Evolutionary conservation across 2,888 invertebrate genomes (phyloP).

Genomic region (Protophormia terraenovae): DNA sequence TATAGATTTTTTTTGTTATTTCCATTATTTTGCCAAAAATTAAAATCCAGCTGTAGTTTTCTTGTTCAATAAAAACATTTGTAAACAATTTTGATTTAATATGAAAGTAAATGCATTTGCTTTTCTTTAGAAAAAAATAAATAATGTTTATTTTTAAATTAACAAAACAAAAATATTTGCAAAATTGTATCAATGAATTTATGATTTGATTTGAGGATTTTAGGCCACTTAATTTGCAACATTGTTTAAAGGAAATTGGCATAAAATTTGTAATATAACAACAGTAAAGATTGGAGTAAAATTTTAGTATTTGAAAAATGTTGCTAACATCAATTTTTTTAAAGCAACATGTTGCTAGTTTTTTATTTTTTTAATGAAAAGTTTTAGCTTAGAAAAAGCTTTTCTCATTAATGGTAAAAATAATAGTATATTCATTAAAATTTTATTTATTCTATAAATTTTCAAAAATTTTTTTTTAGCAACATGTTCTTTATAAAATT

Average conservation of each 20-base stretch:
- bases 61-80: slow-evolving; percentile 31
- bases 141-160: background rate
- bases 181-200: background rate
- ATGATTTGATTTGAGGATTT: too few relatives aligned
- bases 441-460: too few relatives aligned
- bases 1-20: slow-evolving; percentile 9
- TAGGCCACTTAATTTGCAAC: background rate
- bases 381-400: too few relatives aligned
- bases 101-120: slow-evolving; percentile 33
- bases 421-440: too few relatives aligned
- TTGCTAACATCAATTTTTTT: too few relatives aligned
- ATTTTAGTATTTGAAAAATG: background rate
- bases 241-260: background rate
- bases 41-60: slow-evolving; percentile 16
- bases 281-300: background rate
- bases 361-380: too few relatives aligned
- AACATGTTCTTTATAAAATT: too few relatives aligned
- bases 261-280: background rate
- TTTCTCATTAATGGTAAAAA: too few relatives aligned
- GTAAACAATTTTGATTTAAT: slow-evolving; percentile 1
- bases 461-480: background rate
- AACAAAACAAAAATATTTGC: background rate
- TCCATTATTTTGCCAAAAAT: slow-evolving; percentile 3
- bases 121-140: slow-evolving; percentile 27
- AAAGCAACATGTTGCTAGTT: too few relatives aligned